Conservation (phyloP, 2,797 vertebrate species). For the Lutra lutra region DNA sequence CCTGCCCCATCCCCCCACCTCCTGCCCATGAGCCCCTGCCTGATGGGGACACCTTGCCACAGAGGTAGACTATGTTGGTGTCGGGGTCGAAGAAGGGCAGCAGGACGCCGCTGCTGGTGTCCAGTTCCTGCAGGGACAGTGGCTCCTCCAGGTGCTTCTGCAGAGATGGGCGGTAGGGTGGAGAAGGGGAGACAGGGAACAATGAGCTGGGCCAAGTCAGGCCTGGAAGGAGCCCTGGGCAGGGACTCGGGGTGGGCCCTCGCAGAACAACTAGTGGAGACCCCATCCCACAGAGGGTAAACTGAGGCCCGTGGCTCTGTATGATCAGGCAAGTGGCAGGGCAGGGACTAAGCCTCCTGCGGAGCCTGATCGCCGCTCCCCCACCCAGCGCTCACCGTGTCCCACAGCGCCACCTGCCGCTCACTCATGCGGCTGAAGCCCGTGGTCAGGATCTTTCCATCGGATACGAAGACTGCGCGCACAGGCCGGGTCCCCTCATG, state of each 20-base stretch:
- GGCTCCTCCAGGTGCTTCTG: slow-evolving; percentile 88
- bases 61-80: slow-evolving; percentile 93
- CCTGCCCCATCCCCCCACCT: background rate
- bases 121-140: slow-evolving; percentile 93
- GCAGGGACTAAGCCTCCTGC: background rate
- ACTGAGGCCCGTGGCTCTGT: background rate
- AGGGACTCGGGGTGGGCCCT: background rate
- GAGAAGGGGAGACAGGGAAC: background rate
- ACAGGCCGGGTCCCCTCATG: slow-evolving; percentile 93
- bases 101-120: slow-evolving; percentile 94
- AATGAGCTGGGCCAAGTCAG: background rate
- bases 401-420: slow-evolving; percentile 96
- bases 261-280: background rate
- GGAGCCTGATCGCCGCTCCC: background rate
- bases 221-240: background rate
- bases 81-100: slow-evolving; percentile 94
- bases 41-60: slow-evolving; percentile 89
- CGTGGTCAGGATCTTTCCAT: slow-evolving; percentile 92
- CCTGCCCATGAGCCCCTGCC: background rate
- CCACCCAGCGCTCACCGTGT: slow-evolving; percentile 86
- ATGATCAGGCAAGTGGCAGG: background rate
- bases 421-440: slow-evolving; percentile 96
- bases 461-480: slow-evolving; percentile 89
- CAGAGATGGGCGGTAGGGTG: background rate
- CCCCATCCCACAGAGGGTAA: background rate